phyloP scores from a whole-genome alignment of 2,888 invertebrate genomes.

The Antheraea assamensis region DNA sequence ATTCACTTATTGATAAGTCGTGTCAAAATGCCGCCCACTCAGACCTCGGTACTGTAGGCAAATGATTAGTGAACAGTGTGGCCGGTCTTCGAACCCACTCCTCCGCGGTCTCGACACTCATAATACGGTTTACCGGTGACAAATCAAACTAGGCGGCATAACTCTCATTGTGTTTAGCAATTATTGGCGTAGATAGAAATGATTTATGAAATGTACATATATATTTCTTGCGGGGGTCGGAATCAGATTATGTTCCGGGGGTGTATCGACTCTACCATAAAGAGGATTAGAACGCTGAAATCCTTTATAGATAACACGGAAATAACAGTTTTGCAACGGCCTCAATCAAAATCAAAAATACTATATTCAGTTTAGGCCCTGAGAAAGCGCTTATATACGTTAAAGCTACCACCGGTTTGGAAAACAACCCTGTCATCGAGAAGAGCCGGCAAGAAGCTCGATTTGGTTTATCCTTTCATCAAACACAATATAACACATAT shows the following conservation, averaged over 20 bases:
- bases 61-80: constrained; percentile 21
- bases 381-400: too few species aligned
- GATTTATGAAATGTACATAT: not conserved
- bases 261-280: not conserved
- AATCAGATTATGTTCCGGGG: not conserved
- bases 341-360: too few species aligned
- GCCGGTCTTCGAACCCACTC: constrained; percentile 52
- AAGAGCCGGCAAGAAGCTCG: too few species aligned
- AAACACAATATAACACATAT: too few species aligned
- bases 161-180: not conserved
- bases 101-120: constrained; percentile 35
- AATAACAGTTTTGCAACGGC: not conserved
- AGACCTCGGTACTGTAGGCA: constrained; percentile 26
- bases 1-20: constrained; percentile 52
- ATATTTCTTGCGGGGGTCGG: not conserved
- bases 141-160: constrained; percentile 13
- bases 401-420: too few species aligned
- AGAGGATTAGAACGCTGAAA: not conserved
- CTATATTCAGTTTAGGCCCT: too few species aligned
- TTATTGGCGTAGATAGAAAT: not conserved
- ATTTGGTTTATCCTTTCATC: too few species aligned
- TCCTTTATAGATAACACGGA: not conserved
- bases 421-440: too few species aligned
- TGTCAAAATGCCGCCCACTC: constrained; percentile 49
- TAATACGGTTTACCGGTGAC: constrained; percentile 18